Percentiles rank a stretch among this genome's conserved stretches.
These are phyloP conservation scores for Lepus americanus DNA, from an alignment of 2,113 vertebrate species.

Conservation along the genomic window DNA sequence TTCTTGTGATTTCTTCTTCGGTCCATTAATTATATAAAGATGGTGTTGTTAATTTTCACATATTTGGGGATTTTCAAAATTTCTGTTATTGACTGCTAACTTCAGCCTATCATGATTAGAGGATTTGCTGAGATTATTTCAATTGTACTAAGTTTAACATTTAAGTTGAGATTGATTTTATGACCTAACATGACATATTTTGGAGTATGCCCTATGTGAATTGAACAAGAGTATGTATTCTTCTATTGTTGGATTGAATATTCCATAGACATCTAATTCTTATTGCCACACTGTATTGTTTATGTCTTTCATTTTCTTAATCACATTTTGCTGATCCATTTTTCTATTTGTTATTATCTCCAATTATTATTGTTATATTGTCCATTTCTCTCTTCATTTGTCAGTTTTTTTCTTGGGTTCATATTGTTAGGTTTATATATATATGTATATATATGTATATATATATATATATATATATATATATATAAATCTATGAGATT, in stretches of 20 bases:
- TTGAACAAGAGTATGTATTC: neutral
- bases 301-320: neutral
- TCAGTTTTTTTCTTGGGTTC: neutral
- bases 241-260: neutral
- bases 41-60: neutral
- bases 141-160: neutral
- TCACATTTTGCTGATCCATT: neutral
- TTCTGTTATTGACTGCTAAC: neutral
- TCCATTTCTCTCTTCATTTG: neutral
- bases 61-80: neutral
- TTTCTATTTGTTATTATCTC: neutral
- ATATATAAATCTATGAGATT: too few species aligned
- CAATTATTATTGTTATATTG: neutral
- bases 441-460: too few species aligned
- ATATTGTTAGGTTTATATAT: neutral
- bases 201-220: neutral
- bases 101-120: neutral
- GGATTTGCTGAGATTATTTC: neutral
- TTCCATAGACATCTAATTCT: neutral
- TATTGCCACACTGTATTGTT: neutral
- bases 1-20: neutral
- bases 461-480: too few species aligned
- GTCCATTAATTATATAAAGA: neutral
- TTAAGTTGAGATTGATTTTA: neutral
- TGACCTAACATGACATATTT: neutral